Evolutionary conservation across 2,888 invertebrate species (phyloP).

Genomic region (Gandaritis pyraliata): DNA sequence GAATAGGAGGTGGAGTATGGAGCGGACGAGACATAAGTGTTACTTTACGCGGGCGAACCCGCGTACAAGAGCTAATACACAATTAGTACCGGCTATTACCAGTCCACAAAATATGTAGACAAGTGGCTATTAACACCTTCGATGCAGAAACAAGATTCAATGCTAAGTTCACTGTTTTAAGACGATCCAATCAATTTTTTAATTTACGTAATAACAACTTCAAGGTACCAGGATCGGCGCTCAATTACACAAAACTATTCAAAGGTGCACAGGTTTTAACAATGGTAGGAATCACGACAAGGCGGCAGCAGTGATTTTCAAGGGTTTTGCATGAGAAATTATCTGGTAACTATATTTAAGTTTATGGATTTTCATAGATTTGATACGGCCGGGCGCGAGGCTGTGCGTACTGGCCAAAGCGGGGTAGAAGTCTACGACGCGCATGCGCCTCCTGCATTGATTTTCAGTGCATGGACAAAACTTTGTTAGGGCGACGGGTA

Average conservation of each 20-base stretch:
- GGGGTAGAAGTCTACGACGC: constrained; percentile 45
- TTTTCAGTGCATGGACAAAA: constrained; percentile 64
- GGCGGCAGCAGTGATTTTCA: neutral
- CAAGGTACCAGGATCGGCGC: constrained; percentile 20
- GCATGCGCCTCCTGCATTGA: constrained; percentile 74
- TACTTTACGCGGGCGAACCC: constrained; percentile 21
- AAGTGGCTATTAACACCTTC: neutral
- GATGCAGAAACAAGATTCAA: neutral
- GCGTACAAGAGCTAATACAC: constrained; percentile 12
- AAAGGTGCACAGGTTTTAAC: constrained; percentile 8
- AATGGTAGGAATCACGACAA: constrained; percentile 54
- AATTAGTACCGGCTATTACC: neutral
- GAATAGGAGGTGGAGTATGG: constrained; percentile 16
- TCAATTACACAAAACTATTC: constrained; percentile 22
- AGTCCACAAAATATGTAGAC: neutral
- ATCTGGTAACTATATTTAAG: constrained; percentile 16
- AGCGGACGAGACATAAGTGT: constrained; percentile 32
- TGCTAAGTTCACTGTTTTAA: neutral
- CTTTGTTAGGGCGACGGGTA: too few species aligned
- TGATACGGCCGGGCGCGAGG: constrained; percentile 14
- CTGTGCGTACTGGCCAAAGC: constrained; percentile 36
- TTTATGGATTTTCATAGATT: constrained; percentile 9
- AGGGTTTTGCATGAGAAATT: constrained; percentile 4
- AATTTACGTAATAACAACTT: constrained; percentile 16
- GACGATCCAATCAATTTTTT: constrained; percentile 3